Evolutionary conservation across 2,797 vertebrate species (phyloP).

Genomic region (Acipenser ruthenus): DNA sequence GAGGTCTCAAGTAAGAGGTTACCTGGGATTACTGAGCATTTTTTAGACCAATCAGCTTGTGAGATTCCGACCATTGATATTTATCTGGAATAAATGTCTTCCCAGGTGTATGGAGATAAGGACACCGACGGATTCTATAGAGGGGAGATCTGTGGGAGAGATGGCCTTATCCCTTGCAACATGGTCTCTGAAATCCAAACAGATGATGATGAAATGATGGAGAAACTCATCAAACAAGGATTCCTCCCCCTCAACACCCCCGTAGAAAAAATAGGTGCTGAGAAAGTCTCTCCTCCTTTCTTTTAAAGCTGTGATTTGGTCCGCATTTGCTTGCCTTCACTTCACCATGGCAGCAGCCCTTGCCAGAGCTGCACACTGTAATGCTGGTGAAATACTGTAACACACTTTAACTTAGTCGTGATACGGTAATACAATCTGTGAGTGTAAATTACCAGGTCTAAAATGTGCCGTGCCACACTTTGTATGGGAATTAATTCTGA

Average conservation of each 20-base stretch:
- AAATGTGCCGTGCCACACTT: too few relatives aligned
- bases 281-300: neutral
- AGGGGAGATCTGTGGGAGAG: conserved; percentile 76
- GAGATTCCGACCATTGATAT: too few relatives aligned
- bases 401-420: too few relatives aligned
- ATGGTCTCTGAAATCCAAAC: conserved; percentile 98
- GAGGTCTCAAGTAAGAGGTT: too few relatives aligned
- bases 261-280: conserved; percentile 83
- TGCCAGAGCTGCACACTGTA: too few relatives aligned
- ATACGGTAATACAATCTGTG: too few relatives aligned
- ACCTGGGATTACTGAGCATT: too few relatives aligned
- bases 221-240: conserved; percentile 88
- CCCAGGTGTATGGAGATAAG: conserved; percentile 88
- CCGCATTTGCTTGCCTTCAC: neutral
- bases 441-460: too few relatives aligned
- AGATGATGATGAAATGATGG: conserved; percentile 91
- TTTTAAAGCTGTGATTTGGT: neutral
- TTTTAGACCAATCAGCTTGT: too few relatives aligned
- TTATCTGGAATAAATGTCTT: neutral
- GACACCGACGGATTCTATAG: conserved; percentile 93
- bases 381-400: too few relatives aligned
- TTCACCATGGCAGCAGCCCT: neutral
- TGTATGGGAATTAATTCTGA: too few relatives aligned
- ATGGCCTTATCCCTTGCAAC: conserved; percentile 91
- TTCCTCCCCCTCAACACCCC: conserved; percentile 93